phyloP scores from a whole-genome alignment of 2,797 vertebrate species.

The Apodemus agrarius region DNA sequence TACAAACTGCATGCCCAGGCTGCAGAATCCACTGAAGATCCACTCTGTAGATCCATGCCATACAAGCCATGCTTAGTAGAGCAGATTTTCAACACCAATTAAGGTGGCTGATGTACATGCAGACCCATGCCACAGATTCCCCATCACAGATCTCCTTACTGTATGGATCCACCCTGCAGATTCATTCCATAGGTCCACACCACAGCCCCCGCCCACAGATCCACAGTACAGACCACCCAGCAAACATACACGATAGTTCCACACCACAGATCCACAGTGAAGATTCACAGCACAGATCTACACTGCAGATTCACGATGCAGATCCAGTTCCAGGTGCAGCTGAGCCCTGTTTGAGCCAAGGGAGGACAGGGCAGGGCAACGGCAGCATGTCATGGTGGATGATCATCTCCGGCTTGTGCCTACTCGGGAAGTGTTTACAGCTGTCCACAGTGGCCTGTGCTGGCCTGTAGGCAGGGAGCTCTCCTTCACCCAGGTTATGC shows the following conservation, averaged over 20 bases:
- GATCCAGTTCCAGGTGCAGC: neutral
- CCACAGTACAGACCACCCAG: neutral
- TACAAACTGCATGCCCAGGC: neutral
- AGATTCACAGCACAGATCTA: neutral
- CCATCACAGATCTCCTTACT: neutral
- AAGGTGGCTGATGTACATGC: neutral
- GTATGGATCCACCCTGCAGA: neutral
- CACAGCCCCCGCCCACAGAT: neutral
- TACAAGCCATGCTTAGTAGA: neutral
- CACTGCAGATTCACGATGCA: neutral
- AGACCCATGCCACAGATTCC: neutral
- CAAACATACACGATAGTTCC: neutral
- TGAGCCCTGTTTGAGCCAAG: neutral
- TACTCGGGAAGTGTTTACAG: constrained; percentile 26
- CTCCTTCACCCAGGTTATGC: neutral
- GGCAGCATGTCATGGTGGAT: neutral
- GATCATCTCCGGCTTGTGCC: neutral
- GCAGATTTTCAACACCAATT: neutral
- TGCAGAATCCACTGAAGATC: neutral
- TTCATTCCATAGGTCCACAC: neutral
- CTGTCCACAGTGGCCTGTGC: neutral
- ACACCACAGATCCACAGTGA: neutral
- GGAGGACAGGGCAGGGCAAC: neutral
- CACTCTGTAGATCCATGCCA: neutral
- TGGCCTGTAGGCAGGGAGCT: neutral